Percentiles rank a stretch among this genome's conserved stretches.
Conservation (phyloP, 1,140 invertebrate genomes). For the Anagrus nilaparvatae region DNA sequence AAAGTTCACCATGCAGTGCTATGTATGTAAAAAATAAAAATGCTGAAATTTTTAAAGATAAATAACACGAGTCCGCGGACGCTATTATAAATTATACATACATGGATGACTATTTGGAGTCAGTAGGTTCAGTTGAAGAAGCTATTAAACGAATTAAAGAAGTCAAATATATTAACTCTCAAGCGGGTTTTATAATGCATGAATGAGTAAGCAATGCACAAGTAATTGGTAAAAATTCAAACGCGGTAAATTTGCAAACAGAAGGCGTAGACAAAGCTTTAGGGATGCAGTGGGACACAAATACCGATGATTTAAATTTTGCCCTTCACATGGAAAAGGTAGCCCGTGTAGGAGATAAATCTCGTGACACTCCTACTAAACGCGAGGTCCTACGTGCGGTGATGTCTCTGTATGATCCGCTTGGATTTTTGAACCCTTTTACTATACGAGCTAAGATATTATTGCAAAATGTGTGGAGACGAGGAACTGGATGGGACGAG, state of each 20-base stretch:
- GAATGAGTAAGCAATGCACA: constrained; percentile 1
- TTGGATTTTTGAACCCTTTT: neutral
- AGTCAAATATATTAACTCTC: constrained; percentile 3
- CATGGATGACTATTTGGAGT: constrained; percentile 14
- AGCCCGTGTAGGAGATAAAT: too few species aligned
- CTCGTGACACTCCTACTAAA: too few species aligned
- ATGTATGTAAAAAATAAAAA: constrained; percentile 14
- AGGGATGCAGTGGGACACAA: too few species aligned
- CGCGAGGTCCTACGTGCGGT: constrained; percentile 7
- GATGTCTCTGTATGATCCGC: neutral
- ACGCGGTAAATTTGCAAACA: too few species aligned
- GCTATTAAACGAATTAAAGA: constrained; percentile 3
- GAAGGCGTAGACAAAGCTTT: too few species aligned
- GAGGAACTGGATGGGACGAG: neutral
- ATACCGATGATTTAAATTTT: too few species aligned
- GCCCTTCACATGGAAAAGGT: too few species aligned
- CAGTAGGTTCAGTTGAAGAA: constrained; percentile 6
- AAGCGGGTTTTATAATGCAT: constrained; percentile 16
- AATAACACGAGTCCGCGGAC: neutral
- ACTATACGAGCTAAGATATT: neutral
- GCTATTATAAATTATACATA: constrained; percentile 5
- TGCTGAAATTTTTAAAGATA: neutral
- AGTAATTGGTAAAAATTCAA: neutral
- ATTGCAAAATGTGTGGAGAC: neutral
- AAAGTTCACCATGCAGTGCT: constrained; percentile 23